These are phyloP conservation scores for Arion vulgaris DNA, from an alignment of 1,140 invertebrate species.

Conservation along the genomic window DNA sequence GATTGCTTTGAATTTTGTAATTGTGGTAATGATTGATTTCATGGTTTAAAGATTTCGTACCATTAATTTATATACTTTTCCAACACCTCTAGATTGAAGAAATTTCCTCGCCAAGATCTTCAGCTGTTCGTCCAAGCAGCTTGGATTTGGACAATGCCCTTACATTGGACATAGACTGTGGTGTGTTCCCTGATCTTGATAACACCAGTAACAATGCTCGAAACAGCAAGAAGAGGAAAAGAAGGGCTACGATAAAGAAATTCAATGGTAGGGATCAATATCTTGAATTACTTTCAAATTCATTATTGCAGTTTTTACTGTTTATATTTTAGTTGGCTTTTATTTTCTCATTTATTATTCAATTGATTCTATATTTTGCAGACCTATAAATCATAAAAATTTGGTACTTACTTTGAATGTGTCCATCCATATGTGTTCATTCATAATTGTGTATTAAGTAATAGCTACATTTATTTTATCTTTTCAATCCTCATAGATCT, in stretches of 20 bases:
- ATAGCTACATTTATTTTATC: too few species aligned
- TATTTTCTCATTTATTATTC: too few species aligned
- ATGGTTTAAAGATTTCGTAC: too few species aligned
- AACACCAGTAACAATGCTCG: constrained; percentile 51
- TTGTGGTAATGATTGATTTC: too few species aligned
- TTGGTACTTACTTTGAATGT: too few species aligned
- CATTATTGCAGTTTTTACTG: constrained; percentile 4
- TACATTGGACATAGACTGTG: constrained; percentile 59
- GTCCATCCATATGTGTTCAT: too few species aligned
- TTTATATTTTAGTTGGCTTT: neutral
- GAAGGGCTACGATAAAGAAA: constrained; percentile 65
- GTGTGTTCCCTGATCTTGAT: constrained; percentile 52
- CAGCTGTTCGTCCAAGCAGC: constrained; percentile 58
- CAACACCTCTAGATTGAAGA: constrained; percentile 59
- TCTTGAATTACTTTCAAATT: too few species aligned
- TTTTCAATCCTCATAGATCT: constrained; percentile 84
- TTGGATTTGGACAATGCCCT: constrained; percentile 63
- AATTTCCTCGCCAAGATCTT: constrained; percentile 51
- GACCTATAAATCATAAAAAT: too few species aligned
- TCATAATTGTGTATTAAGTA: too few species aligned
- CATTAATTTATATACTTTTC: neutral
- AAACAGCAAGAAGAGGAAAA: constrained; percentile 63
- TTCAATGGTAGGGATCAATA: constrained; percentile 61
- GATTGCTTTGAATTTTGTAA: too few species aligned
- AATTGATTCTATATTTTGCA: too few species aligned